A percentile compares a stretch with the other conserved stretches of the same genome.
These are phyloP conservation scores for Temnothorax curvispinosus DNA, from an alignment of 1,140 invertebrate genomes.

Conservation along the genomic window DNA sequence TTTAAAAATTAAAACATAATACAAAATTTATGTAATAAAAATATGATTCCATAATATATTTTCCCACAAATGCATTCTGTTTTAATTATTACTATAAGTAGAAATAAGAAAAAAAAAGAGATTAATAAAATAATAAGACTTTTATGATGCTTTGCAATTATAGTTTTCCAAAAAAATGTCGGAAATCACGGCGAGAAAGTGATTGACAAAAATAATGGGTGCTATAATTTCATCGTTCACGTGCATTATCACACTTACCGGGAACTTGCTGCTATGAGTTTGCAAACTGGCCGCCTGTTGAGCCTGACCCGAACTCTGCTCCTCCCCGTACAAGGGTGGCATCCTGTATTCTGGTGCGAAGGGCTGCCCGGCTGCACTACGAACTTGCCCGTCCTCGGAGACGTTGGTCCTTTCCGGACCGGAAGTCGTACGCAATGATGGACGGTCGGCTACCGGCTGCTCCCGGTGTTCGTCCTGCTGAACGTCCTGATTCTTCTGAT, in stretches of 20 bases:
- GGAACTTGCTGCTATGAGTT: constrained; percentile 92
- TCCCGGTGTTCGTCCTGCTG: constrained; percentile 74
- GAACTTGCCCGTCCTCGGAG: constrained; percentile 46
- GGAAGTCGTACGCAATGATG: constrained; percentile 72
- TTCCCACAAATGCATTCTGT: background rate
- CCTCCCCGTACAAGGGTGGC: constrained; percentile 84
- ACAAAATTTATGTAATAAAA: constrained; percentile 5
- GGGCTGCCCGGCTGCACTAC: constrained; percentile 81
- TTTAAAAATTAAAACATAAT: background rate
- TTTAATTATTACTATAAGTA: constrained; percentile 6
- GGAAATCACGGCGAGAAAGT: background rate
- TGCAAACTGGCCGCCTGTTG: constrained; percentile 87
- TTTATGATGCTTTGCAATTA: background rate
- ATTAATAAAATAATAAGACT: background rate
- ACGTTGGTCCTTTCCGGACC: constrained; percentile 80
- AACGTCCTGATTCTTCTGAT: constrained; percentile 79
- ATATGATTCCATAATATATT: background rate
- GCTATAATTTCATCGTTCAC: background rate
- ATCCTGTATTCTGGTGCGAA: constrained; percentile 83
- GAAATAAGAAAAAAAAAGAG: background rate
- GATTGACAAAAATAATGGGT: background rate
- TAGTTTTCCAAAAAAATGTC: background rate
- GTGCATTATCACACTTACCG: constrained; percentile 85
- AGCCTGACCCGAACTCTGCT: constrained; percentile 84
- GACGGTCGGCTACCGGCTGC: constrained; percentile 76